Evolutionary conservation across 2,888 invertebrate species (phyloP).

Genomic region (Drosophila kuntzei): DNA sequence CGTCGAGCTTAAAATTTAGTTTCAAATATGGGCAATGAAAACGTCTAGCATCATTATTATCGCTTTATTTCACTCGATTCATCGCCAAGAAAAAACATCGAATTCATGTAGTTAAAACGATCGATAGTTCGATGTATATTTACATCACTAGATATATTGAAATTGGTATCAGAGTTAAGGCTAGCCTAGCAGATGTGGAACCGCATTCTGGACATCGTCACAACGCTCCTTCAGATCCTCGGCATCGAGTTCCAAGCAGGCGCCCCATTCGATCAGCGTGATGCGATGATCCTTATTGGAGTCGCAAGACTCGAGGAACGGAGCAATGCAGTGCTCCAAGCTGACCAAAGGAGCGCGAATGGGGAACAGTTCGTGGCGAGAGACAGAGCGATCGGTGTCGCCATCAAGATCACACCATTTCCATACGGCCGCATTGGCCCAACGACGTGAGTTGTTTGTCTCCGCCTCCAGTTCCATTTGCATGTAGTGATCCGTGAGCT

Average conservation of each 20-base stretch:
- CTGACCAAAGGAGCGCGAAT: conserved; percentile 97
- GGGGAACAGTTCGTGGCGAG: conserved; percentile 97
- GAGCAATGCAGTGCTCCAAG: conserved; percentile 98
- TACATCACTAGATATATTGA: neutral
- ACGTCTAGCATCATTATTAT: too few relatives aligned
- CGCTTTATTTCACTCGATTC: neutral
- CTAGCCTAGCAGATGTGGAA: conserved; percentile 82
- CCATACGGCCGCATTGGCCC: conserved; percentile 98
- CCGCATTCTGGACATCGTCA: conserved; percentile 89
- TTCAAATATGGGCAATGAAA: too few relatives aligned
- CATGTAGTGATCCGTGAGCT: conserved; percentile 92
- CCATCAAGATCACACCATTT: conserved; percentile 99
- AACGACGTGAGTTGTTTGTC: conserved; percentile 92
- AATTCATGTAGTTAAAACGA: neutral
- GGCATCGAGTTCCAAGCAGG: conserved; percentile 93
- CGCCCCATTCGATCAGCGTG: conserved; percentile 96
- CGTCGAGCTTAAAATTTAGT: neutral
- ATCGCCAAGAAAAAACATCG: neutral
- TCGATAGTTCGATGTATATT: neutral
- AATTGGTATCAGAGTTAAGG: neutral
- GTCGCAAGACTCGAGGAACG: conserved; percentile 97
- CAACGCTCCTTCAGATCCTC: conserved; percentile 92
- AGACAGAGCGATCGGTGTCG: conserved; percentile 95
- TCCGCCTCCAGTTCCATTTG: conserved; percentile 96
- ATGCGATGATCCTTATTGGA: conserved; percentile 95